Conservation (phyloP, 2,113 vertebrate species). For the Diglossa brunneiventris region DNA sequence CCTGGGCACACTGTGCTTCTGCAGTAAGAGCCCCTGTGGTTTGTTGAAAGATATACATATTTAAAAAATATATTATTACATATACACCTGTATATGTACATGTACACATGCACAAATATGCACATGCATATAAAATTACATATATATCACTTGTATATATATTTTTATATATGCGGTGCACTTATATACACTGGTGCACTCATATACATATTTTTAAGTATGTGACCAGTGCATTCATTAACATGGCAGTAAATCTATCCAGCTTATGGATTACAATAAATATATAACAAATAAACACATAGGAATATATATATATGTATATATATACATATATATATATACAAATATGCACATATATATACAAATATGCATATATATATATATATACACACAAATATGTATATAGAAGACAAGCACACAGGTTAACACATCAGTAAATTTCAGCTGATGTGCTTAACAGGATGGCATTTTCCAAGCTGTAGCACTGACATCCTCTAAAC, state of each 20-base stretch:
- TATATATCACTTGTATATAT: not conserved
- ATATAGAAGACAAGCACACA: fast-evolving
- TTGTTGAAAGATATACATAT: not conserved
- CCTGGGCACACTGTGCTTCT: not conserved
- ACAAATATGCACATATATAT: too few species aligned
- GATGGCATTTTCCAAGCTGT: not conserved
- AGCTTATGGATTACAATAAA: not conserved
- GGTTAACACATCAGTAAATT: not conserved
- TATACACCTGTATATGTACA: not conserved
- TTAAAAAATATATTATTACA: not conserved
- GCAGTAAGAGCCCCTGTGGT: not conserved
- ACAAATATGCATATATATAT: fast-evolving
- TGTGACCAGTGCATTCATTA: not conserved
- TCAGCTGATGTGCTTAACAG: fast-evolving
- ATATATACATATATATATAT: too few species aligned
- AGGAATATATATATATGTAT: not conserved
- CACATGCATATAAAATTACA: not conserved
- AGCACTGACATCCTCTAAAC: not conserved
- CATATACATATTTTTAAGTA: not conserved
- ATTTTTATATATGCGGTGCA: not conserved
- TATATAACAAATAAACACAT: not conserved
- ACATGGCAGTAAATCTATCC: not conserved
- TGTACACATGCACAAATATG: not conserved
- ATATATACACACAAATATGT: fast-evolving
- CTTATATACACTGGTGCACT: not conserved